Evolutionary conservation across 2,113 vertebrate genomes (phyloP).

Genomic region (Phocoena phocoena): DNA sequence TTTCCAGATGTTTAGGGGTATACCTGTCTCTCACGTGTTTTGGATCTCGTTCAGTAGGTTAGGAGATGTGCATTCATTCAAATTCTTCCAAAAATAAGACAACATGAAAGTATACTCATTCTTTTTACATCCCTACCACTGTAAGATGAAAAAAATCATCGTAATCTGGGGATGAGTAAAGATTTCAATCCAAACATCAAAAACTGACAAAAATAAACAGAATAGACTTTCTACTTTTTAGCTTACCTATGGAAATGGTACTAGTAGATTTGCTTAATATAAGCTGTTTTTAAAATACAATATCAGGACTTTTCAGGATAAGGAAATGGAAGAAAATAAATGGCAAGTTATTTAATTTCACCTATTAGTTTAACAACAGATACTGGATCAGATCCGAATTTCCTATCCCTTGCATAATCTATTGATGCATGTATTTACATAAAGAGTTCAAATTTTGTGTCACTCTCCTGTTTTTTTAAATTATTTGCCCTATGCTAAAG

Average conservation of each 20-base stretch:
- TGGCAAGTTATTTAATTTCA: background rate
- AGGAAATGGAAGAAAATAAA: background rate
- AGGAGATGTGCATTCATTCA: background rate
- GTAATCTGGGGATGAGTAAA: background rate
- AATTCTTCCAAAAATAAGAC: background rate
- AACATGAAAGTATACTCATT: background rate
- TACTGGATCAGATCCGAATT: background rate
- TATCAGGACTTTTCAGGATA: background rate
- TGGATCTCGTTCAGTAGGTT: background rate
- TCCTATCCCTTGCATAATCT: background rate
- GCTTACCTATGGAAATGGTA: background rate
- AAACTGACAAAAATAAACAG: background rate
- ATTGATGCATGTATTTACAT: background rate
- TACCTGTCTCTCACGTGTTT: background rate
- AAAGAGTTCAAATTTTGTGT: background rate
- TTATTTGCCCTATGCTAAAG: background rate
- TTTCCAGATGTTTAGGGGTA: background rate
- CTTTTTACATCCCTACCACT: background rate
- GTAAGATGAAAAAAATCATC: background rate
- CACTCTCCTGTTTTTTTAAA: background rate
- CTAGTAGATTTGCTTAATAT: background rate
- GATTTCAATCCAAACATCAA: background rate
- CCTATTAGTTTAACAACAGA: background rate
- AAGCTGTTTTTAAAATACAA: background rate
- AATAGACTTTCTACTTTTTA: background rate